Evolutionary conservation across 2,888 invertebrate genomes (phyloP).

Genomic region (Eumacrocentrus americanus): DNA sequence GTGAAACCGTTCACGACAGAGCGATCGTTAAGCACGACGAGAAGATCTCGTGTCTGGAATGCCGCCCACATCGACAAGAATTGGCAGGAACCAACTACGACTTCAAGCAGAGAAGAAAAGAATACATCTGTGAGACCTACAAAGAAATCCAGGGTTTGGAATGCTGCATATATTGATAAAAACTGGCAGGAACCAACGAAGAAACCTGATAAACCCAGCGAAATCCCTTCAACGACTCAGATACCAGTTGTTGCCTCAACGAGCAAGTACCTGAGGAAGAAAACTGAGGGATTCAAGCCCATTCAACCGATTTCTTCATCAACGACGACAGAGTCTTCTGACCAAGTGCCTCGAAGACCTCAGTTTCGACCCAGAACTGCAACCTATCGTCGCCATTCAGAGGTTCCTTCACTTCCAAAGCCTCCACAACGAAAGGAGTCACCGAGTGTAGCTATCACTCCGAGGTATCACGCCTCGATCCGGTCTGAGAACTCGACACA

Average conservation of each 20-base stretch:
- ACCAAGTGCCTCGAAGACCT: slow-evolving; percentile 31
- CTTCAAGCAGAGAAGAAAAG: neutral
- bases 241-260: neutral
- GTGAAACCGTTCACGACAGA: slow-evolving; percentile 30
- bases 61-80: slow-evolving; percentile 32
- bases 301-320: slow-evolving; percentile 21
- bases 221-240: slow-evolving; percentile 18
- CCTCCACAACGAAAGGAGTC: neutral
- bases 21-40: slow-evolving; percentile 26
- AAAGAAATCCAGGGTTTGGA: slow-evolving; percentile 32
- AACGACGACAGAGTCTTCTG: slow-evolving; percentile 19
- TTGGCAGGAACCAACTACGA: slow-evolving; percentile 28
- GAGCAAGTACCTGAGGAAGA: slow-evolving; percentile 40
- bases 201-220: slow-evolving; percentile 18
- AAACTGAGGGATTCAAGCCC: slow-evolving; percentile 33
- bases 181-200: slow-evolving; percentile 34
- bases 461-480: slow-evolving; percentile 42
- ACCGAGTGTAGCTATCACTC: slow-evolving; percentile 50
- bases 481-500: slow-evolving; percentile 33
- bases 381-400: slow-evolving; percentile 55
- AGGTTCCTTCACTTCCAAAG: slow-evolving; percentile 35
- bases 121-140: slow-evolving; percentile 23
- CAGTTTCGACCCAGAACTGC: slow-evolving; percentile 54
- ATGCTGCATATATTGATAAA: slow-evolving; percentile 32
- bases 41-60: slow-evolving; percentile 30